Percentiles rank a stretch among this genome's conserved stretches.
These are phyloP conservation scores for Syngnathus rostellatus DNA, from an alignment of 2,797 vertebrate species.

Conservation along the genomic window DNA sequence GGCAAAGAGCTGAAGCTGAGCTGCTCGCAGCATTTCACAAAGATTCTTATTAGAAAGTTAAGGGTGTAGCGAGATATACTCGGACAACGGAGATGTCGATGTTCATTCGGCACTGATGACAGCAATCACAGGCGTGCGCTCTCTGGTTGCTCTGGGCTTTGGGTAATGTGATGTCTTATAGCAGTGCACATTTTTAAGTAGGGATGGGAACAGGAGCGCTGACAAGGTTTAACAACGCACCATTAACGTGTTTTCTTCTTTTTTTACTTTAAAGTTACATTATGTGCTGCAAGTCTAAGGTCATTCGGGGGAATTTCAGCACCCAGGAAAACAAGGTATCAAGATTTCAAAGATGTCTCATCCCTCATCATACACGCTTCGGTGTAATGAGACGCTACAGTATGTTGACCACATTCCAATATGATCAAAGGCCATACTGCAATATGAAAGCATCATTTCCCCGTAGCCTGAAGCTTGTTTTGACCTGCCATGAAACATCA, in stretches of 20 bases:
- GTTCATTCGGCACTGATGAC: conserved; percentile 50
- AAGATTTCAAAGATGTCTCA: conserved; percentile 1
- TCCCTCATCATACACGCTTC: not conserved
- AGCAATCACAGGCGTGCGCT: conserved; percentile 39
- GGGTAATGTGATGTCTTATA: conserved; percentile 20
- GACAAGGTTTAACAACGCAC: conserved; percentile 3
- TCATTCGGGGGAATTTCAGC: not conserved
- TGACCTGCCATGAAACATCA: conserved; percentile 1
- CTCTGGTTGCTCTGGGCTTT: conserved; percentile 35
- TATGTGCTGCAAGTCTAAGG: not conserved
- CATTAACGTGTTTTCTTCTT: not conserved
- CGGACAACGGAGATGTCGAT: conserved; percentile 38
- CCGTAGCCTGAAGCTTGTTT: conserved; percentile 5
- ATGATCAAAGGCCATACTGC: not conserved
- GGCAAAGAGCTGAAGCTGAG: conserved; percentile 29
- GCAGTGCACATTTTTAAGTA: not conserved
- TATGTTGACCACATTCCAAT: not conserved
- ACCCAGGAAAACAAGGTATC: conserved; percentile 1
- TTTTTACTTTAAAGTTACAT: not conserved
- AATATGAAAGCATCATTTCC: conserved; percentile 7
- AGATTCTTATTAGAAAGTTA: conserved; percentile 47
- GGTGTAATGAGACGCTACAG: not conserved
- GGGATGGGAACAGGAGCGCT: not conserved
- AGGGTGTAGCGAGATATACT: conserved; percentile 37
- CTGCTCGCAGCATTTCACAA: conserved; percentile 24